Evolutionary conservation across 2,113 vertebrate species (phyloP), one percentile per base, ranked within the genome.

Genomic region (Nestor notabilis): DNA sequence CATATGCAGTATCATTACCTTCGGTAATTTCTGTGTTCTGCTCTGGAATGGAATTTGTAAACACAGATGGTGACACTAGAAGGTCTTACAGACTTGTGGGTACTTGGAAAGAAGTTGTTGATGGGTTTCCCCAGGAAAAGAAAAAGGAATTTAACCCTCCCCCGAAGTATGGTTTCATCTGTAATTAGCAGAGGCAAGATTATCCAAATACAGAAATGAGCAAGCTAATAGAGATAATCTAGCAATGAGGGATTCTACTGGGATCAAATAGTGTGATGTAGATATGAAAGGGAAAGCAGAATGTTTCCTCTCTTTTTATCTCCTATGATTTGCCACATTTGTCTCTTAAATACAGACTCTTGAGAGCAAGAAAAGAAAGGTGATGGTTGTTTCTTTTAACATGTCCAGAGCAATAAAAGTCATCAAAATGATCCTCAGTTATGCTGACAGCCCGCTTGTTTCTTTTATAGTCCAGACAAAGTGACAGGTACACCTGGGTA

Each of bases 241-340:
- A 50, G 64, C 72, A 87, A 46, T 43, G 82, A 90, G 75, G 41
- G 81, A 61, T 41, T 87, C 84, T 77, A 15, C 70, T 80, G 90
- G 92, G 93, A 95, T 96, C 78, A 89, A 83, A 95, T 85, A 93
- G 65, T 17, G 37, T 50, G 44, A 93, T 83, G 66, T 69, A 65
- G 82, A 53, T 95, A 91, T 72, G 93, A 87, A 88, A 94, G 63
- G 47, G 8, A 93, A 89, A 76, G 84, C 70, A 93, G 63, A 93
- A 29, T 86, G 37, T 87, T 90, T 80, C 13, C 7, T 83, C 24
- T 71, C n/a, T 79, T 53, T 17, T 11, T 18, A 3, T 7, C 43
- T 56, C 53, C 35, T 44, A 47, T 89, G 60, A 50, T 68, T 87
- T 95, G 37, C 60, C 66, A 72, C 28, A 29, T 87, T 91, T 69